These are phyloP conservation scores for Seladonia tumulorum DNA, from an alignment of 2,888 invertebrate species.

Conservation along the genomic window DNA sequence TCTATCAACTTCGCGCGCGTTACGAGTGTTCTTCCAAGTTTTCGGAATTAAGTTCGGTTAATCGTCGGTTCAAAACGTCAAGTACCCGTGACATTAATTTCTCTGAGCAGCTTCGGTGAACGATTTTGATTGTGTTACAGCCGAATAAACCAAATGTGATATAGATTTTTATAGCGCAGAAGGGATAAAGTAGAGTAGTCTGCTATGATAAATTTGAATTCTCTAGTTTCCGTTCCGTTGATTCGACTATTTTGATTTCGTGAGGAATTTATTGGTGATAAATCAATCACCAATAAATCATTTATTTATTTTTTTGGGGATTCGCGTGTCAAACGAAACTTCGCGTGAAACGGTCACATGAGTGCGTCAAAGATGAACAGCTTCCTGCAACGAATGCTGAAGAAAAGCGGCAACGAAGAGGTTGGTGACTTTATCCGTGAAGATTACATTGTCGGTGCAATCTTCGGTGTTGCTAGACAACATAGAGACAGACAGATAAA, in stretches of 20 bases:
- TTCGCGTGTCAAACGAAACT: neutral
- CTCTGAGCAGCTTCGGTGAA: no score
- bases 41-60: neutral
- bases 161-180: neutral
- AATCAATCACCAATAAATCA: no score
- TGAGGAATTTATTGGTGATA: neutral
- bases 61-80: no score
- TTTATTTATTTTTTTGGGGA: no score
- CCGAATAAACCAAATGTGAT: neutral
- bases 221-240: neutral
- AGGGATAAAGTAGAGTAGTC: neutral
- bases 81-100: no score
- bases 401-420: slow-evolving; percentile 52
- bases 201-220: neutral
- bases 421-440: slow-evolving; percentile 41
- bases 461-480: neutral
- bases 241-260: neutral
- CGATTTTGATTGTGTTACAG: neutral
- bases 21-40: no score
- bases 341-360: neutral
- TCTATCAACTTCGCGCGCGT: neutral
- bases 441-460: neutral
- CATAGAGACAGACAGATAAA: no score
- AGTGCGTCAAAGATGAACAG: slow-evolving; percentile 60
- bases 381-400: slow-evolving; percentile 66